A percentile compares a stretch with the other conserved stretches of the same genome.
Conservation (phyloP, 2,888 invertebrate species). For the Cremastinae sp. region DNA sequence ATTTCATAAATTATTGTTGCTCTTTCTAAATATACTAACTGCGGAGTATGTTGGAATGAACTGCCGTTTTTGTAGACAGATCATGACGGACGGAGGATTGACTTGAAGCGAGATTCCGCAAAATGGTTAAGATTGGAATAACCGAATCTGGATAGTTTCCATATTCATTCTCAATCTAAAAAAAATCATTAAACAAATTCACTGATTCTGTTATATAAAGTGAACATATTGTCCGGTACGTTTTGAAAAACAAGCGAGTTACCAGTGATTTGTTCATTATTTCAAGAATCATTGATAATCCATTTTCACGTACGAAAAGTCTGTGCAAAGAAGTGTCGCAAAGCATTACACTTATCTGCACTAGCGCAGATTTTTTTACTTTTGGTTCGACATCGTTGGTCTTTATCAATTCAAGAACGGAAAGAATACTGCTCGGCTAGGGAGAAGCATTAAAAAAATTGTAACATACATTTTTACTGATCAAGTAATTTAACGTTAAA, state of each 20-base stretch:
- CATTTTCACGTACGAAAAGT: constrained; percentile 83
- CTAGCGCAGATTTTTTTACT: constrained; percentile 85
- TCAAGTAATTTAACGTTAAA: constrained; percentile 48
- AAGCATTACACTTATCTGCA: constrained; percentile 86
- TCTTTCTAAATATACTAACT: constrained; percentile 76
- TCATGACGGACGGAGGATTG: constrained; percentile 83
- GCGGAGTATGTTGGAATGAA: constrained; percentile 81
- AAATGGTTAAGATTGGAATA: constrained; percentile 80
- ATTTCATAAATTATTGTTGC: constrained; percentile 9
- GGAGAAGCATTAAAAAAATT: constrained; percentile 61
- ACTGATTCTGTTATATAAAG: no score
- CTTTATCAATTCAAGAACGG: constrained; percentile 74
- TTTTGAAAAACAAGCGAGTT: constrained; percentile 44
- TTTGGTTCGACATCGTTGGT: constrained; percentile 83
- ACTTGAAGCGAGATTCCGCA: constrained; percentile 81
- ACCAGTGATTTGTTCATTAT: constrained; percentile 80
- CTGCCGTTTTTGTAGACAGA: constrained; percentile 81
- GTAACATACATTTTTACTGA: constrained; percentile 49
- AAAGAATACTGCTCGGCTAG: constrained; percentile 81
- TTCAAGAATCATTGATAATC: constrained; percentile 81
- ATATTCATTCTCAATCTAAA: constrained; percentile 80
- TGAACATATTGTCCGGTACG: no score
- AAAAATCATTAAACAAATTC: no score
- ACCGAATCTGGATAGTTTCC: constrained; percentile 82
- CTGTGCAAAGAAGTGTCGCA: constrained; percentile 84